These are phyloP conservation scores for Plagiodera versicolora DNA, from an alignment of 2,888 invertebrate genomes.

Conservation along the genomic window DNA sequence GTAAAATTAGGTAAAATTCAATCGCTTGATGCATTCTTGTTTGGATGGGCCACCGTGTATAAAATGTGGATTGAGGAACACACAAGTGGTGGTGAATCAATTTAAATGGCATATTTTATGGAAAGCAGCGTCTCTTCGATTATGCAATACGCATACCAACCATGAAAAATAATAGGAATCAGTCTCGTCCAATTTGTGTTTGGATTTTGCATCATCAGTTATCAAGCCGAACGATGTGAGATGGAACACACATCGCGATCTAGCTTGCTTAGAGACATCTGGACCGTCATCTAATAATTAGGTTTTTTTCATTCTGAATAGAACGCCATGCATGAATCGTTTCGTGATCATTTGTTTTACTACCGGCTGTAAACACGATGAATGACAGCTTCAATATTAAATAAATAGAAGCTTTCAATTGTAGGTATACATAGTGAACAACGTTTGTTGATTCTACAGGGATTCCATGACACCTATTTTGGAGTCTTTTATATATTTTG, in stretches of 20 bases:
- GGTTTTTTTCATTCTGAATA: too few species aligned
- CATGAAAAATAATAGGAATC: conserved; percentile 14
- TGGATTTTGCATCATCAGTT: conserved; percentile 16
- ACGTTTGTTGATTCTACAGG: too few species aligned
- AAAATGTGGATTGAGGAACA: conserved; percentile 22
- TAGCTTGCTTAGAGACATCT: not conserved
- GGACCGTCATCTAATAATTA: too few species aligned
- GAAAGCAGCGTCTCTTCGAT: conserved; percentile 4
- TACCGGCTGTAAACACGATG: too few species aligned
- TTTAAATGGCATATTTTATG: conserved; percentile 20
- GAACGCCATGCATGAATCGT: not conserved
- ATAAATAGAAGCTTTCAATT: too few species aligned
- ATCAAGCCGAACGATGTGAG: not conserved
- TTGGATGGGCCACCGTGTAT: too few species aligned
- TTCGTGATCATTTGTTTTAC: not conserved
- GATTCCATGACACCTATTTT: too few species aligned
- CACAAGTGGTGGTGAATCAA: conserved; percentile 27
- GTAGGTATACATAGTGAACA: too few species aligned
- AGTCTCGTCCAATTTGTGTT: conserved; percentile 15
- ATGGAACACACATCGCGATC: not conserved
- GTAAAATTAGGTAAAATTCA: too few species aligned
- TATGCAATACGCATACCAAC: not conserved
- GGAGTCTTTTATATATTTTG: too few species aligned
- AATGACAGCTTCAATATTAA: not conserved
- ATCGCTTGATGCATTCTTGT: too few species aligned